phyloP scores from a whole-genome alignment of 2,113 vertebrate species.

The Phalacrocorax aristotelis region DNA sequence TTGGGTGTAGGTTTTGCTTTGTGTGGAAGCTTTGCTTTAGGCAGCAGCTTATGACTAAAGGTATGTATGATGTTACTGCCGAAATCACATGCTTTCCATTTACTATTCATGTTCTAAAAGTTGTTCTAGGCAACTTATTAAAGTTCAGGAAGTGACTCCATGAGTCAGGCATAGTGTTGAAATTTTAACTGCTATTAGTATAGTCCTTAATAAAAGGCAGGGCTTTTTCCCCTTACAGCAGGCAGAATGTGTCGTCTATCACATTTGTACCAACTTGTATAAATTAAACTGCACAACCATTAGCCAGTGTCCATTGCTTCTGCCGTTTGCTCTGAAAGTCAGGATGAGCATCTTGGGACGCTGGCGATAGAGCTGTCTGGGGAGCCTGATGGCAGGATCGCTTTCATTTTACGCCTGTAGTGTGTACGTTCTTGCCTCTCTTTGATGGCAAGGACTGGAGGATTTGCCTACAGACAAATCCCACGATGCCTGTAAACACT shows the following conservation, averaged over 20 bases:
- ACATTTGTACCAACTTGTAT: not conserved
- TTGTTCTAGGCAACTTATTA: not conserved
- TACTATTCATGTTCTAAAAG: not conserved
- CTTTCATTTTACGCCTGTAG: not conserved
- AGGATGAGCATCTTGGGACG: not conserved
- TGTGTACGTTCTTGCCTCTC: not conserved
- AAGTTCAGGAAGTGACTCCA: not conserved
- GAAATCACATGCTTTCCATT: not conserved
- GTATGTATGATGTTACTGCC: rapidly evolving
- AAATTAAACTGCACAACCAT: not conserved
- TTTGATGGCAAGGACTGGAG: not conserved
- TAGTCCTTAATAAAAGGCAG: not conserved
- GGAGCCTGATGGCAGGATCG: not conserved
- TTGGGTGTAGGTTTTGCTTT: not conserved
- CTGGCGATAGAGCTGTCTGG: not conserved
- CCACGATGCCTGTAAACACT: not conserved
- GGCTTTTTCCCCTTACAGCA: not conserved
- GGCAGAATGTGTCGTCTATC: not conserved
- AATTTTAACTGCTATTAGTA: not conserved
- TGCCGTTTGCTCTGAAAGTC: not conserved
- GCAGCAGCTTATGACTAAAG: not conserved
- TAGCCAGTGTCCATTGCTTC: not conserved
- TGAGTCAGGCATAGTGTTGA: not conserved
- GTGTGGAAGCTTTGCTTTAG: not conserved
- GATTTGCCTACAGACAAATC: not conserved